A percentile compares a stretch with the other conserved stretches of the same genome.
phyloP scores from a whole-genome alignment of 2,113 vertebrate genomes.

The Cyanoliseus patagonus region DNA sequence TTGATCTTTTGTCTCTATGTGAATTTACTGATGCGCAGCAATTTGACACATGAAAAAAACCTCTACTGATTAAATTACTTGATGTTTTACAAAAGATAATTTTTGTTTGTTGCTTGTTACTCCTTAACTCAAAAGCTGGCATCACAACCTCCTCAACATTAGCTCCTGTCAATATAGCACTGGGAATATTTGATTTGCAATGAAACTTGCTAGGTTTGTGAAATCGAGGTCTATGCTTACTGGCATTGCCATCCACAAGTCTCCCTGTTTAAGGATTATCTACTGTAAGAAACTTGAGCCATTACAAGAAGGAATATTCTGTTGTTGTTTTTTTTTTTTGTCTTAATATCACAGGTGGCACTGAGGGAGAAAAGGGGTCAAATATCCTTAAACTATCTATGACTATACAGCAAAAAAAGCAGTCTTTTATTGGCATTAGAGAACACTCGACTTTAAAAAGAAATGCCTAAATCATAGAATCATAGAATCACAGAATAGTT shows the following conservation, averaged over 20 bases:
- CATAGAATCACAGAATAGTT: too few species aligned
- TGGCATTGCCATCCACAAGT: background rate
- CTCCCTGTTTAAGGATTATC: background rate
- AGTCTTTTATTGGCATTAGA: background rate
- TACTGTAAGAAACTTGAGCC: background rate
- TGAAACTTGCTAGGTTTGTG: background rate
- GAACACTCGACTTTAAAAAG: background rate
- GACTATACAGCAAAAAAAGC: rapidly evolving
- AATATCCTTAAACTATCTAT: background rate
- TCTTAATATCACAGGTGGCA: background rate
- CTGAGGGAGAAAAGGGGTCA: background rate
- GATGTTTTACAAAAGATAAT: background rate
- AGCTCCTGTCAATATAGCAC: background rate
- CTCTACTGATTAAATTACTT: background rate
- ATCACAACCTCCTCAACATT: background rate
- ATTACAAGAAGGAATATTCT: background rate
- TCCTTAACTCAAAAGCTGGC: background rate
- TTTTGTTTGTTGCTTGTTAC: background rate
- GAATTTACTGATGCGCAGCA: background rate
- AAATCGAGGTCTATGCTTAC: background rate
- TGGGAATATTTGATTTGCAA: background rate
- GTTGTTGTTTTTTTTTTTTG: background rate
- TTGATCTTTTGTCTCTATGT: background rate
- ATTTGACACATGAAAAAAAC: background rate
- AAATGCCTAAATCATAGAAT: background rate